Evolutionary conservation across 1,140 invertebrate species (phyloP).

Genomic region (Trichomalopsis sarcophagae): DNA sequence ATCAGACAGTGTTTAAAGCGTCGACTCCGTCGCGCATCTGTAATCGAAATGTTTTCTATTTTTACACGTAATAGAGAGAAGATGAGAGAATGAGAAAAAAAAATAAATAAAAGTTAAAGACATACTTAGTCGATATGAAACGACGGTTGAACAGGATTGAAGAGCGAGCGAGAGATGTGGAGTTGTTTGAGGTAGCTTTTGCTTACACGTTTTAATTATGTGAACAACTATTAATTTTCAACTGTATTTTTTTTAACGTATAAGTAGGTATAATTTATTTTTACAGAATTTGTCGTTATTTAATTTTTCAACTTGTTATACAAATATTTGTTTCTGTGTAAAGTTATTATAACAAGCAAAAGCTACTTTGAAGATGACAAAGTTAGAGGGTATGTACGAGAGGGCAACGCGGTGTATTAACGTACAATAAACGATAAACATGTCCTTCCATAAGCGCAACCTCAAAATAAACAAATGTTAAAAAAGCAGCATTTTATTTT

Average conservation of each 20-base stretch:
- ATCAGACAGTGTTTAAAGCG: slow-evolving; percentile 43
- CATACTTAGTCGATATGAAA: neutral
- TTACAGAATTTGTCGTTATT: neutral
- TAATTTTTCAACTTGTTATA: neutral
- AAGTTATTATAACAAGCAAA: slow-evolving; percentile 19
- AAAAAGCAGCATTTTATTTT: slow-evolving; percentile 56
- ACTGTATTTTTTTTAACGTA: neutral
- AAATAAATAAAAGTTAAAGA: slow-evolving; percentile 55
- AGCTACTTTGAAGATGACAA: slow-evolving; percentile 24
- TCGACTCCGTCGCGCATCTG: slow-evolving; percentile 60
- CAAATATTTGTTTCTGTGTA: neutral
- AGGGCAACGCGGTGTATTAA: slow-evolving; percentile 62
- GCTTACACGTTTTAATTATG: neutral
- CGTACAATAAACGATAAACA: slow-evolving; percentile 69
- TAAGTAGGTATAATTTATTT: neutral
- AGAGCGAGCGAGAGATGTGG: neutral
- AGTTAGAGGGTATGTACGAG: slow-evolving; percentile 35
- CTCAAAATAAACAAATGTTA: slow-evolving; percentile 71
- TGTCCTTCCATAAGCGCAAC: slow-evolving; percentile 71
- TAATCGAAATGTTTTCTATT: slow-evolving; percentile 73
- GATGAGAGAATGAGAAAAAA: slow-evolving; percentile 46
- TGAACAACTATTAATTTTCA: too few relatives aligned
- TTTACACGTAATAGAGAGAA: slow-evolving; percentile 66
- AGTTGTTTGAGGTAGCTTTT: slow-evolving; percentile 41
- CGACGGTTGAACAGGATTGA: neutral